Percentiles rank a stretch among this genome's conserved stretches.
These are phyloP conservation scores for Palythoa grandis DNA, from an alignment of 92 coral and sea anemone genomes.

Conservation along the genomic window DNA sequence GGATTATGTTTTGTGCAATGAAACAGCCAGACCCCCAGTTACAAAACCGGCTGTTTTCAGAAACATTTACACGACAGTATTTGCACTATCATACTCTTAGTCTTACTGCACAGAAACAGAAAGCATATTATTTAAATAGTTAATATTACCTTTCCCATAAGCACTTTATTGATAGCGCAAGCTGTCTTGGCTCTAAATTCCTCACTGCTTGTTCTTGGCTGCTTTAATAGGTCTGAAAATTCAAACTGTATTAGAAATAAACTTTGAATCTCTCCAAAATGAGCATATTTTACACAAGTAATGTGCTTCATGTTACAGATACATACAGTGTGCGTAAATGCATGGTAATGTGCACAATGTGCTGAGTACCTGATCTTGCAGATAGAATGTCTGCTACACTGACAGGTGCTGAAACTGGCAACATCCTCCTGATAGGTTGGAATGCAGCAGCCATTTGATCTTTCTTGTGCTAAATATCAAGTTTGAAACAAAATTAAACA, in stretches of 20 bases:
- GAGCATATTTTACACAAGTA: not conserved
- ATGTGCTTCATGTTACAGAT: not conserved
- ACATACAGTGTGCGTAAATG: no score
- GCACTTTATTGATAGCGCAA: constrained; percentile 90
- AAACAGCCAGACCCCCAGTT: no score
- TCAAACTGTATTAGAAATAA: no score
- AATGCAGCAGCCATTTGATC: constrained; percentile 85
- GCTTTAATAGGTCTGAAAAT: constrained; percentile 73
- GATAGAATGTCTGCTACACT: constrained; percentile 87
- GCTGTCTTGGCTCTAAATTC: constrained; percentile 83
- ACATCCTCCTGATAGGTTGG: constrained; percentile 79
- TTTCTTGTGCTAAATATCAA: constrained; percentile 67
- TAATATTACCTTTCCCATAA: constrained; percentile 84
- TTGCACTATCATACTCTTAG: no score
- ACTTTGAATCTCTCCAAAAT: no score
- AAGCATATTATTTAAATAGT: not conserved
- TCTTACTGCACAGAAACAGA: not conserved
- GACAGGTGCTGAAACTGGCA: constrained; percentile 77
- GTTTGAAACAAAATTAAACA: not conserved
- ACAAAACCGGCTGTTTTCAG: no score
- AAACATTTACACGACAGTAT: no score
- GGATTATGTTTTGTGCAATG: no score
- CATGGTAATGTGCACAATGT: not conserved
- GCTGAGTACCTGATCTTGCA: constrained; percentile 78
- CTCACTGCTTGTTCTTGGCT: constrained; percentile 91